Percentiles rank a stretch among this genome's conserved stretches.
These are phyloP conservation scores for Papilio polytes DNA, from an alignment of 1,140 invertebrate genomes.

Conservation along the genomic window DNA sequence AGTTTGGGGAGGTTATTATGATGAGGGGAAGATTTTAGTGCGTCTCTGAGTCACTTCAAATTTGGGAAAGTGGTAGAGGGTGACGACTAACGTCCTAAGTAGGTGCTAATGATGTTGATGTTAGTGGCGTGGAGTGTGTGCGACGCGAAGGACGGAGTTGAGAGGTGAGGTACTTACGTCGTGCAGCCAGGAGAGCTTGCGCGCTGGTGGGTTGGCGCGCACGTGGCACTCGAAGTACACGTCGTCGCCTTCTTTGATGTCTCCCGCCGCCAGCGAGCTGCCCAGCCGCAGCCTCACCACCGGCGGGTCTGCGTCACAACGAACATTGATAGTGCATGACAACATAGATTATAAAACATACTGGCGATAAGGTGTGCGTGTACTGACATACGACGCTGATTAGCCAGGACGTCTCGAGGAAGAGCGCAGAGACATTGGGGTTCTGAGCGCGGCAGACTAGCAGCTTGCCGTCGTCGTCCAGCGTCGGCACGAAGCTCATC, in stretches of 20 bases:
- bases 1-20: not conserved
- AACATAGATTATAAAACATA: not conserved
- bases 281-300: slow-evolving; percentile 92
- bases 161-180: slow-evolving; percentile 86
- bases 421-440: slow-evolving; percentile 92
- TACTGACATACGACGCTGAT: slow-evolving; percentile 95
- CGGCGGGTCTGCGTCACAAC: slow-evolving; percentile 88
- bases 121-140: not conserved
- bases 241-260: slow-evolving; percentile 96
- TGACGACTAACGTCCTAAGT: not conserved
- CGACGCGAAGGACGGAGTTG: not conserved
- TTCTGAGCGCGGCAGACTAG: slow-evolving; percentile 95
- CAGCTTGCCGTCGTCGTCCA: slow-evolving; percentile 93
- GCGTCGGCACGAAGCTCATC: slow-evolving; percentile 92
- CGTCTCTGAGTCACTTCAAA: not conserved
- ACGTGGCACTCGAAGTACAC: slow-evolving; percentile 97
- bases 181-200: slow-evolving; percentile 94
- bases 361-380: not conserved
- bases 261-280: slow-evolving; percentile 92
- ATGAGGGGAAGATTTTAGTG: not conserved
- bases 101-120: not conserved
- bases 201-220: slow-evolving; percentile 92
- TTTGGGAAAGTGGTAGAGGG: not conserved
- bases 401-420: slow-evolving; percentile 92
- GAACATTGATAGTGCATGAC: too few relatives aligned